Base-by-base conservation (phyloP, 2,113 vertebrate genomes). In the Hymenochirus boettgeri region DNA sequence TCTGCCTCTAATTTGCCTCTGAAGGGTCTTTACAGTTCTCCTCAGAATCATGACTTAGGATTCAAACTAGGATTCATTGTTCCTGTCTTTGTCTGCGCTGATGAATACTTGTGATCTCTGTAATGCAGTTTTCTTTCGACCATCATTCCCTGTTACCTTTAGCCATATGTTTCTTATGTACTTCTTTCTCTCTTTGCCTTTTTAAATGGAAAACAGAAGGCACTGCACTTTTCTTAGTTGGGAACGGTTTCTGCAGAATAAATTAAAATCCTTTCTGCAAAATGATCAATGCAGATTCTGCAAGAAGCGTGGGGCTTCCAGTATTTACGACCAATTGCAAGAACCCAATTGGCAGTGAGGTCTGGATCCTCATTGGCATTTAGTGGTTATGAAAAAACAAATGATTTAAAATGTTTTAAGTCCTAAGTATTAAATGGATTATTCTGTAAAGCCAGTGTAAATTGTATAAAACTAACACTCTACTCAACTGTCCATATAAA, bases 231-330 rank as follows among this genome's bases (percentile, higher is more conserved):
- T 6, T 12, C 24, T 21, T 3, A 66, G 63, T 31, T 55, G 7
- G 42, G 54, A 26, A 26, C 27, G n/a, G n/a, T 31, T 25, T 45
- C 63, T 33, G 55, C 27, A 2, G 3, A 22, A 2, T 25, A 2
- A 24, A 50, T 51, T 23, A 58, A 58, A 39, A 58, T 55, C 11
- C 58, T n/a, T 13, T 58, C 29, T 15, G 24, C 39, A 56, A 66
- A 66, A 48, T 66, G 63, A 24, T 58, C 63, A 8, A 42, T 58
- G 22, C 63, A 66, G 22, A 66, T 58, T 58, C 63, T 66, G 45
- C 55, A 58, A n/a, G 21, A 50, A 19, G 31, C 27, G n/a, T 4
- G 55, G 48, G 8, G 29, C 18, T 48, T 50, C 63, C 63, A 66
- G 2, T 58, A 5, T 48, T n/a, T 23, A 1, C 51, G 45, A 37